phyloP scores from a whole-genome alignment of 30 jellyfish, hydroid and myxozoan species.

The Chrysaora quinquecirrha region DNA sequence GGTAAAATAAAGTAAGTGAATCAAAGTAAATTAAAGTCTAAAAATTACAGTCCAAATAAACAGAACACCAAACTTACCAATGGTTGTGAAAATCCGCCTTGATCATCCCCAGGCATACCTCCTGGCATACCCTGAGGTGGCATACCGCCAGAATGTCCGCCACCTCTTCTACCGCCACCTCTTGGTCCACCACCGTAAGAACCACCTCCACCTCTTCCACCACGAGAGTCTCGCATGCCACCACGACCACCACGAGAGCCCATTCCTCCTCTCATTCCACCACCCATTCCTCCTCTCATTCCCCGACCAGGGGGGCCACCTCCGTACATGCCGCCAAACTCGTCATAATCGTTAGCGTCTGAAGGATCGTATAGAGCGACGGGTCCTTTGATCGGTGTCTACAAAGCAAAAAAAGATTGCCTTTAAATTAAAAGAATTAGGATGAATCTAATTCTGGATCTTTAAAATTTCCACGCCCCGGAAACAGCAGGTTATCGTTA shows the following conservation, averaged over 20 bases:
- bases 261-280: slow-evolving; percentile 76
- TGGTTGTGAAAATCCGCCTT: slow-evolving; percentile 34
- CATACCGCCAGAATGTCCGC: slow-evolving; percentile 57
- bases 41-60: too few species aligned
- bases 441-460: too few species aligned
- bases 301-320: slow-evolving; percentile 85
- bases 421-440: too few species aligned
- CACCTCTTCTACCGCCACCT: slow-evolving; percentile 68
- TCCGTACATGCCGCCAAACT: slow-evolving; percentile 48
- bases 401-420: neutral
- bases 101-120: slow-evolving; percentile 24
- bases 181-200: slow-evolving; percentile 41
- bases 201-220: slow-evolving; percentile 80
- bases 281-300: slow-evolving; percentile 63
- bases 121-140: slow-evolving; percentile 1
- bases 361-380: slow-evolving; percentile 92
- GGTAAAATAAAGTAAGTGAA: too few species aligned
- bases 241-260: slow-evolving; percentile 76
- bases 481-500: too few species aligned
- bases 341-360: slow-evolving; percentile 55
- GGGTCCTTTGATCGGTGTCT: slow-evolving; percentile 95
- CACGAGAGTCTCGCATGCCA: slow-evolving; percentile 80
- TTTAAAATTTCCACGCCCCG: too few species aligned
- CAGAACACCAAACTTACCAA: too few species aligned
- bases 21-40: too few species aligned